These are phyloP conservation scores for Physeter macrocephalus DNA, from an alignment of 2,113 vertebrate genomes.

Conservation along the genomic window DNA sequence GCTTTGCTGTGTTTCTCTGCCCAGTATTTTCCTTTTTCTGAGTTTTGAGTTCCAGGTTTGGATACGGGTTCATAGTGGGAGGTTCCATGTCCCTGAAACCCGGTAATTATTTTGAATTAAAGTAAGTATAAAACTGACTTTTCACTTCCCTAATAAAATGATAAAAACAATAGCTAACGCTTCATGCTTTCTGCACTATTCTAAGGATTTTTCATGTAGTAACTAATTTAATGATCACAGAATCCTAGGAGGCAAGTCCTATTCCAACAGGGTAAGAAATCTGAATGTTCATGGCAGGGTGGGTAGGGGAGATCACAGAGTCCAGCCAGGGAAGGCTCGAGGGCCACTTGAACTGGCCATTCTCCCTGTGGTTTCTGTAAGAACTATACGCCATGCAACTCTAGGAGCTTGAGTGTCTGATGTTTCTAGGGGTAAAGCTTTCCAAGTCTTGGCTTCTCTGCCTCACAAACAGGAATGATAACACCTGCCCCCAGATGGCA, in stretches of 20 bases:
- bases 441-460: neutral
- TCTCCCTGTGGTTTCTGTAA: neutral
- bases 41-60: neutral
- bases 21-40: neutral
- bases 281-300: fast-evolving
- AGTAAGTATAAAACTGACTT: neutral
- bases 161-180: neutral
- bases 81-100: neutral
- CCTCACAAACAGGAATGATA: neutral
- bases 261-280: neutral
- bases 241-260: neutral
- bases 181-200: neutral
- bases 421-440: neutral
- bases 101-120: constrained; percentile 3
- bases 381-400: neutral
- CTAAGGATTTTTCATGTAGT: neutral
- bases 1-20: neutral
- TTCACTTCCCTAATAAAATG: neutral
- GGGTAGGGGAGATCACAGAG: too few species aligned
- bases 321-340: neutral
- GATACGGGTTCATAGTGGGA: neutral
- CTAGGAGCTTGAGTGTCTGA: neutral
- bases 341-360: neutral
- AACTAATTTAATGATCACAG: neutral
- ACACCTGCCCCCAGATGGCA: neutral